Evolutionary conservation across 1,140 invertebrate species (phyloP), one percentile per base, ranked within the genome.

Genomic region (Drosophila parvula): DNA sequence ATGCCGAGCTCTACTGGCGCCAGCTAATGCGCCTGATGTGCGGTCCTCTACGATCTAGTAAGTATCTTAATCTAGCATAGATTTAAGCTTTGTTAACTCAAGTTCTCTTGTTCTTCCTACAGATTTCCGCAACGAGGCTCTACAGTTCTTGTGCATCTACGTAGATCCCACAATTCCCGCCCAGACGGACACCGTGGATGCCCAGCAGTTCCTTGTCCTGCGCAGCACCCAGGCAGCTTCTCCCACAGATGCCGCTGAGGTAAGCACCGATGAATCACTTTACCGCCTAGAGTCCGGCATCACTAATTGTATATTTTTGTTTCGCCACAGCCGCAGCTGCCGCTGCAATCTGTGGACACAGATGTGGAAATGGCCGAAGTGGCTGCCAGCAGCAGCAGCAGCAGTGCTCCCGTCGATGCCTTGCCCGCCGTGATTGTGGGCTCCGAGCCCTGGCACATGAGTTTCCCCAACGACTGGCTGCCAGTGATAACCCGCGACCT

Each of bases 401-500:
- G 43, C 63, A 68, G 51, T 27, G 51, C 67, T 4, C 58, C 75
- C n/a, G 75, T 60, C 45, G n/a, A 47, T 18, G 61, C 53, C n/a
- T 79, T 94, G 41, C 93, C 94, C 7, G 85, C 92, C 61, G 92
- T 95, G 16, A 90, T 93, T 7, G 78, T 94, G 22, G 94, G 94
- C 30, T 93, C 94, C 5, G 93, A 94, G 77, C 69, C 92, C 0
- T 95, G 94, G 94, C 94, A 94, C 81, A 91, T 68, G 63, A 92
- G 92, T 69, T 92, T 94, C 32, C 93, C 94, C 18, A 84, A 92
- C 55, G 95, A 96, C 47, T 97, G 96, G 96, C 94, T 97, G 22
- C 96, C 96, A 4, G 95, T 97, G 53, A 97, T 97, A 55, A 94
- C 95, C 8, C 93, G 94, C 18, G 96, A 97, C 90, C 92, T 94